Evolutionary conservation across 2,797 vertebrate genomes (phyloP), one percentile per base, ranked within the genome.

Genomic region (Sebastes reedi): DNA sequence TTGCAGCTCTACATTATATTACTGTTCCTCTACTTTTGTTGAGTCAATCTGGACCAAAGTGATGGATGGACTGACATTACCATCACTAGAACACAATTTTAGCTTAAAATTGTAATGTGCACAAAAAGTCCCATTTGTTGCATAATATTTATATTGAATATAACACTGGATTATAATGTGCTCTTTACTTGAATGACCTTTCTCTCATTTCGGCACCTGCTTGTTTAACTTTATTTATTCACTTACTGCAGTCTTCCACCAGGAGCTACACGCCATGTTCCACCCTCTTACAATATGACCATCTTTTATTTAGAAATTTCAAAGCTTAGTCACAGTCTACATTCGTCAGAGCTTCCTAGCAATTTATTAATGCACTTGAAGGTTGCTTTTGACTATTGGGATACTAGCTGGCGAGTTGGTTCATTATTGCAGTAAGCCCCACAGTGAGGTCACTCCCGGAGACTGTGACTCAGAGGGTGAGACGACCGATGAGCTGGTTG

Each of bases 401-500:
- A 27, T 24, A 36, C 64, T 60, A 29, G 68, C 46, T 68, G 77
- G 55, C 46, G 67, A 73, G 78, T 84, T 52, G 7, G 67, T 78
- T 80, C 59, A 25, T 79, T 58, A n/a, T 22, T 80, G 73, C 73
- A 73, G 79, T 80, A 72, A 71, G 42, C 74, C 76, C 36, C 69
- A 18, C 67, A 58, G 87, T 85, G 90, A 90, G 83, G 88, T 90
- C 92, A 86, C 71, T 58, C 77, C 68, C 8, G 2, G 78, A 67
- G 56, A 42, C 75, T 13, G 67, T 94, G 92, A 94, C 89, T 94
- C 91, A 94, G 67, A 76, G 81, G 72, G 71, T 71, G 75, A 82
- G 83, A 72, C 77, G 25, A 61, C 59, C 14, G 72, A 87, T 77
- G 87, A 92, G 91, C 89, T 84, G 74, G 80, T 87, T 60, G 74